These are phyloP conservation scores for Zygothrica quintamaculata DNA, from an alignment of 2,888 invertebrate species.

Conservation along the genomic window DNA sequence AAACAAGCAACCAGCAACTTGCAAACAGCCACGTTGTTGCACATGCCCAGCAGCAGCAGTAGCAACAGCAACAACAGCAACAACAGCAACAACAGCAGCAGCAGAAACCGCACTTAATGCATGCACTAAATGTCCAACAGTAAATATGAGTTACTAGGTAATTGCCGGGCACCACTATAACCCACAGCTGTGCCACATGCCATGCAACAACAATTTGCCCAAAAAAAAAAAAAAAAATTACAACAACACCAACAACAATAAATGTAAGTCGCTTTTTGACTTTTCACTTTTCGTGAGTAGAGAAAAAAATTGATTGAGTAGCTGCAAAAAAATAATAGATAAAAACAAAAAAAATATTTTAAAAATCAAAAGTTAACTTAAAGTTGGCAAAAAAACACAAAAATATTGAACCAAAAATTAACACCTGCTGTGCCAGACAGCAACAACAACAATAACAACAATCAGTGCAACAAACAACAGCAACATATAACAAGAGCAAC, in stretches of 20 bases:
- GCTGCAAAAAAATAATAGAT: slow-evolving; percentile 25
- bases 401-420: slow-evolving; percentile 59
- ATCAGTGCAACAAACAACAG: background rate
- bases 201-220: slow-evolving; percentile 48
- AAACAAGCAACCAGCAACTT: slow-evolving; percentile 23
- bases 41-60: too few relatives aligned
- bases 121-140: slow-evolving; percentile 76
- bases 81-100: slow-evolving; percentile 21
- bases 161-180: slow-evolving; percentile 62
- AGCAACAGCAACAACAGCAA: slow-evolving; percentile 31
- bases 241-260: too few relatives aligned
- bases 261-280: slow-evolving; percentile 61
- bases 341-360: too few relatives aligned
- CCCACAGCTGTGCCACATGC: slow-evolving; percentile 48
- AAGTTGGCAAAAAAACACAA: slow-evolving; percentile 3
- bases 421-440: slow-evolving; percentile 64
- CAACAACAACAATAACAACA: too few relatives aligned
- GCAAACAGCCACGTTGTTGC: slow-evolving; percentile 20
- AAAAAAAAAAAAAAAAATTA: slow-evolving; percentile 22
- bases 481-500: slow-evolving; percentile 13
- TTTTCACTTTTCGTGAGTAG: slow-evolving; percentile 74
- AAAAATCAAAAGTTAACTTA: slow-evolving; percentile 26
- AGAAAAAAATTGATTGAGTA: slow-evolving; percentile 75
- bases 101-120: slow-evolving; percentile 70
- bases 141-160: slow-evolving; percentile 80